Conservation (phyloP, 1,140 invertebrate genomes). For the Aphelenchoides avenae region DNA sequence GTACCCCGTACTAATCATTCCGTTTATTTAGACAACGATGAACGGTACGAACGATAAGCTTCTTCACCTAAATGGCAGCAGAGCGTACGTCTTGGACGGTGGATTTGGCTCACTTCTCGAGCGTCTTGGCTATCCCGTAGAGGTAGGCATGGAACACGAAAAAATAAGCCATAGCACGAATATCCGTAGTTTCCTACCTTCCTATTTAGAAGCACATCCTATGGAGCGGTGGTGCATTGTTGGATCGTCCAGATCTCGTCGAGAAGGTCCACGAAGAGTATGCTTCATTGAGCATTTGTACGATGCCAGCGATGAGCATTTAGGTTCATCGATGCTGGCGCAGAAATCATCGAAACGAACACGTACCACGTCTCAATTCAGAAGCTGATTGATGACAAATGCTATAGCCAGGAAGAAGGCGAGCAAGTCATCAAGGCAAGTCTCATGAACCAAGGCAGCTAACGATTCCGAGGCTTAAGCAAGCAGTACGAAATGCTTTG, state of each 20-base stretch:
- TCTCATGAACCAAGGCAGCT: background rate
- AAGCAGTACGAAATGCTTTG: slow-evolving; percentile 69
- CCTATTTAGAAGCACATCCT: slow-evolving; percentile 15
- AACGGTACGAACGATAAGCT: no score
- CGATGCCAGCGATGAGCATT: slow-evolving; percentile 18
- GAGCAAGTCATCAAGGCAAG: slow-evolving; percentile 67
- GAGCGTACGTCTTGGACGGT: slow-evolving; percentile 15
- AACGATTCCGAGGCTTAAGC: slow-evolving; percentile 55
- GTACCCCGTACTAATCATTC: no score
- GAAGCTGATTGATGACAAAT: slow-evolving; percentile 69
- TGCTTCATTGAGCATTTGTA: slow-evolving; percentile 3
- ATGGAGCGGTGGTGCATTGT: slow-evolving; percentile 30
- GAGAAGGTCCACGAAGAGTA: slow-evolving; percentile 21
- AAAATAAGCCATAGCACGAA: slow-evolving; percentile 2
- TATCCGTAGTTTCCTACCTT: background rate
- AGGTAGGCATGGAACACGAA: slow-evolving; percentile 20
- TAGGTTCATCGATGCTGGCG: slow-evolving; percentile 68
- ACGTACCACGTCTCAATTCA: slow-evolving; percentile 81
- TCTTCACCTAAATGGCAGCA: no score
- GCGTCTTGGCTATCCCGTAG: slow-evolving; percentile 22
- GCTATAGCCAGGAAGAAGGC: slow-evolving; percentile 32
- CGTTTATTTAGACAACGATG: no score
- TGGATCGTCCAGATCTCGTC: slow-evolving; percentile 26
- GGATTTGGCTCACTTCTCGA: slow-evolving; percentile 26
- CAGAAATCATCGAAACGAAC: slow-evolving; percentile 76